Conservation (phyloP, 2,888 invertebrate species). For the Sarcophaga rosellei region DNA sequence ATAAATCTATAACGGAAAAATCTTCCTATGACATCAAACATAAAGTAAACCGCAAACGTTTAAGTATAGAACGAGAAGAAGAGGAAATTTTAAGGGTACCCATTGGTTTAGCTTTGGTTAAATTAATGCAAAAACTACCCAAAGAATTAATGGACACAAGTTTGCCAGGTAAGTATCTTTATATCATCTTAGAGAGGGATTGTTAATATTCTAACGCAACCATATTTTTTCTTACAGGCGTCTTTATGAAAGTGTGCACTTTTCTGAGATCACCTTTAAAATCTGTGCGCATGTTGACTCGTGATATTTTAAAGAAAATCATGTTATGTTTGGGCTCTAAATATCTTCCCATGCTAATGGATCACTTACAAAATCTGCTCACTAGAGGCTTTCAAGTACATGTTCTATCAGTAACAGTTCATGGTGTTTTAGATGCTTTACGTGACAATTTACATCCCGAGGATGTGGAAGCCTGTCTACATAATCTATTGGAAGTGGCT, state of each 20-base stretch:
- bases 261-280: slow-evolving; percentile 94
- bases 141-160: slow-evolving; percentile 87
- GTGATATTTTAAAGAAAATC: slow-evolving; percentile 96
- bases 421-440: slow-evolving; percentile 89
- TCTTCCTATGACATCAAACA: slow-evolving; percentile 89
- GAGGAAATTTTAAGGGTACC: slow-evolving; percentile 95
- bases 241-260: slow-evolving; percentile 93
- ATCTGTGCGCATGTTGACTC: slow-evolving; percentile 91
- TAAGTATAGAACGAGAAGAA: slow-evolving; percentile 89
- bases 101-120: slow-evolving; percentile 95
- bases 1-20: slow-evolving; percentile 86
- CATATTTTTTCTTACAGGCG: slow-evolving; percentile 81
- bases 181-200: background rate
- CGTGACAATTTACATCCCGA: slow-evolving; percentile 87
- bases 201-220: too few relatives aligned
- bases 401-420: slow-evolving; percentile 94
- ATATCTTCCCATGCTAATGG: slow-evolving; percentile 89
- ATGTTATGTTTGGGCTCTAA: slow-evolving; percentile 91
- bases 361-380: slow-evolving; percentile 90
- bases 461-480: slow-evolving; percentile 90
- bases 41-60: slow-evolving; percentile 88
- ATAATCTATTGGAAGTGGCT: slow-evolving; percentile 91
- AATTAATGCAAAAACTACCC: slow-evolving; percentile 93
- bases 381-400: slow-evolving; percentile 96
- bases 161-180: slow-evolving; percentile 83